phyloP scores from a whole-genome alignment of 1,140 invertebrate species.

The Steinernema feltiae region DNA sequence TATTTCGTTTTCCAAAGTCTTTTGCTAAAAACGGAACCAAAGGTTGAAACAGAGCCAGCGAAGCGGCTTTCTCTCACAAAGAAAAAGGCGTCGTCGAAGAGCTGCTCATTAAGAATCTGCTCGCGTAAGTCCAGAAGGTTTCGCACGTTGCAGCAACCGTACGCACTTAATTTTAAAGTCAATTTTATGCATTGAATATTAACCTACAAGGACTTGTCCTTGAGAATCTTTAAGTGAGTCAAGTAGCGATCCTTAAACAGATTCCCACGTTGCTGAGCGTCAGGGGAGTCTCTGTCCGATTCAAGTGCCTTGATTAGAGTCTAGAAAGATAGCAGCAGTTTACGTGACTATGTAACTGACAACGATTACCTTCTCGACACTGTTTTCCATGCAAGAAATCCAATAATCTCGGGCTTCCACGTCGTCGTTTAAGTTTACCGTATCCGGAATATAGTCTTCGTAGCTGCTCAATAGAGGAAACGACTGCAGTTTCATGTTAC shows the following conservation, averaged over 20 bases:
- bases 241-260: conserved; percentile 79
- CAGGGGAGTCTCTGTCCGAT: conserved; percentile 70
- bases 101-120: conserved; percentile 78
- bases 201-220: conserved; percentile 73
- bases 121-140: conserved; percentile 83
- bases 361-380: conserved; percentile 61
- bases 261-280: conserved; percentile 71
- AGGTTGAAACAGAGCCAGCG: conserved; percentile 26
- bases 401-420: conserved; percentile 81
- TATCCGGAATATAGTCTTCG: conserved; percentile 74
- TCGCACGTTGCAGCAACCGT: conserved; percentile 77
- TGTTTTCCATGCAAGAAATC: conserved; percentile 80
- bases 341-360: neutral
- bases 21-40: conserved; percentile 68
- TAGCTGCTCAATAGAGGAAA: conserved; percentile 67
- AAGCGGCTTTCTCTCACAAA: conserved; percentile 58
- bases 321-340: neutral
- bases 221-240: conserved; percentile 65
- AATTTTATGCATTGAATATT: conserved; percentile 3
- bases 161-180: conserved; percentile 65
- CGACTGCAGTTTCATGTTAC: conserved; percentile 32
- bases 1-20: conserved; percentile 68
- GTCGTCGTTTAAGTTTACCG: conserved; percentile 77
- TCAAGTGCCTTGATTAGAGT: conserved; percentile 64
- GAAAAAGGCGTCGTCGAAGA: conserved; percentile 85